phyloP scores from a whole-genome alignment of 2,113 vertebrate species.

The Tragelaphus strepsiceros region DNA sequence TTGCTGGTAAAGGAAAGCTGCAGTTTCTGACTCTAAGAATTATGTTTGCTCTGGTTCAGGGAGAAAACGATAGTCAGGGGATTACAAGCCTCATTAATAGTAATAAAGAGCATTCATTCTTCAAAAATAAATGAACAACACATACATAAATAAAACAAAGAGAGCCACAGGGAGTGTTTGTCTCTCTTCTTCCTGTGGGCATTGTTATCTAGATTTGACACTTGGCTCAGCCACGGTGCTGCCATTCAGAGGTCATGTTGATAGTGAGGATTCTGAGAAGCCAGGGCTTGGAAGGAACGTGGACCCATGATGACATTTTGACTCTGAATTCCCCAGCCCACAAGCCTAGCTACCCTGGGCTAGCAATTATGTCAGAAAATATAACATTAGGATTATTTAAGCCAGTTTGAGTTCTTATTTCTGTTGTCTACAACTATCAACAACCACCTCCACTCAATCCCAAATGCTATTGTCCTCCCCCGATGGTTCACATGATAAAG shows the following conservation, averaged over 20 bases:
- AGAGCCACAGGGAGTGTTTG: background rate
- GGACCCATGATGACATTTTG: background rate
- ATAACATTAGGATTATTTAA: background rate
- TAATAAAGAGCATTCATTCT: slow-evolving; percentile 56
- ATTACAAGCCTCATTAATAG: slow-evolving; percentile 66
- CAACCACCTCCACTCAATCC: rapidly evolving
- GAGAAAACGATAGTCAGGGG: slow-evolving; percentile 43
- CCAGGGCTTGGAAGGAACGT: background rate
- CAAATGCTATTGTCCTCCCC: background rate
- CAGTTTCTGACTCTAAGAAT: slow-evolving; percentile 40
- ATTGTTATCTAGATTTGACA: background rate
- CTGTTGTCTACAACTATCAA: background rate
- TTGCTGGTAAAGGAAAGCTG: background rate
- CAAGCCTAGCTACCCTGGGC: background rate
- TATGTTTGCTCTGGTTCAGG: slow-evolving; percentile 45
- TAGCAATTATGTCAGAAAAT: background rate
- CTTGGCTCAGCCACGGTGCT: background rate
- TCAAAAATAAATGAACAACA: slow-evolving; percentile 50
- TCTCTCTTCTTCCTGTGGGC: background rate
- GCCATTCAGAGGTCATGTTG: background rate
- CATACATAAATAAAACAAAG: slow-evolving; percentile 30
- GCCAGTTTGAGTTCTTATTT: background rate
- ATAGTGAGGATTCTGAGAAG: background rate
- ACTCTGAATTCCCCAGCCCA: background rate
- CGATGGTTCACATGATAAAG: background rate